Percentiles rank a stretch among this genome's conserved stretches.
Conservation (phyloP, 2,797 vertebrate species). For the Varecia variegata region DNA sequence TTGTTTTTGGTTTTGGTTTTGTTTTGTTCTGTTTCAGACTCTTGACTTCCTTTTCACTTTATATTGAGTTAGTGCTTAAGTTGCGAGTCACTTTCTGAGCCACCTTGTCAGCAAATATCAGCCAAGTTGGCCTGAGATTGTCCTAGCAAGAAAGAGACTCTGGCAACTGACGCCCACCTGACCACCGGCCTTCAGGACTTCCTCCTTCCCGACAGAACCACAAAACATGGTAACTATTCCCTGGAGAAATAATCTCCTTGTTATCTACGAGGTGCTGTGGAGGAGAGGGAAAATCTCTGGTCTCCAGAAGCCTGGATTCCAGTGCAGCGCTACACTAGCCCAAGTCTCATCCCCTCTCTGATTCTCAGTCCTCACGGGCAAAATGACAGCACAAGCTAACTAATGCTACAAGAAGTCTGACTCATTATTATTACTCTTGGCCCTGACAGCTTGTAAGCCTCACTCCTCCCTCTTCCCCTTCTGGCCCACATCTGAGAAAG, state of each 20-base stretch:
- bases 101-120: neutral
- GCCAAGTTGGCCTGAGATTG: no score
- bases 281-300: neutral
- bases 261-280: neutral
- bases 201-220: neutral
- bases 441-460: neutral
- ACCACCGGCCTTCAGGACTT: neutral
- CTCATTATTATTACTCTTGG: neutral
- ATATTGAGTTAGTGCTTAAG: neutral
- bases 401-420: neutral
- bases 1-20: neutral
- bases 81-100: neutral
- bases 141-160: neutral
- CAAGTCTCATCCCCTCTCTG: neutral
- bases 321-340: fast-evolving
- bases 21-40: neutral
- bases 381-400: neutral
- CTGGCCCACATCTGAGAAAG: neutral
- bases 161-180: neutral
- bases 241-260: neutral
- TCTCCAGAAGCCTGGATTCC: neutral
- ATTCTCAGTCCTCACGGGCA: neutral
- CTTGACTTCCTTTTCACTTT: conserved; percentile 41
- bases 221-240: neutral
- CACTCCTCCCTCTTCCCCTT: neutral